phyloP scores from a whole-genome alignment of 2,888 invertebrate species.

The Rhopalosiphum nymphaeae region DNA sequence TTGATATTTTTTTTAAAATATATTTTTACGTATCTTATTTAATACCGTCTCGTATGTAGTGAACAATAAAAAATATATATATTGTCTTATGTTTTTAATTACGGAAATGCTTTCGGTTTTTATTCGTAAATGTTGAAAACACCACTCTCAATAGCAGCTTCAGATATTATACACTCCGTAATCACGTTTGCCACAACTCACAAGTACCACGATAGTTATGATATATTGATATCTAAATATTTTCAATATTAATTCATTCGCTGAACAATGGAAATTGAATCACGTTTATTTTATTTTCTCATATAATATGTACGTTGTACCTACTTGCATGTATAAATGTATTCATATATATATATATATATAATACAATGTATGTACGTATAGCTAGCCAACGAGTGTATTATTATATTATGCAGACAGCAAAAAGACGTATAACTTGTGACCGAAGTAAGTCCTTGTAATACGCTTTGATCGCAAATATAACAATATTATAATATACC shows the following conservation, averaged over 20 bases:
- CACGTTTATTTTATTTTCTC: slow-evolving; percentile 50
- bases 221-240: slow-evolving; percentile 45
- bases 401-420: slow-evolving; percentile 23
- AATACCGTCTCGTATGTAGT: not conserved
- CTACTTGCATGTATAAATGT: not conserved
- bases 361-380: not conserved
- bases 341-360: not conserved
- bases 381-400: not conserved
- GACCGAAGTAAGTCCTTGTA: slow-evolving; percentile 1
- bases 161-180: not conserved
- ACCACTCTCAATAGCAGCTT: not conserved
- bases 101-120: not conserved
- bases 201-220: not conserved
- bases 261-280: slow-evolving; percentile 49
- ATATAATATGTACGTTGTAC: not conserved
- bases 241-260: slow-evolving; percentile 38
- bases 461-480: not conserved
- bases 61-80: not conserved
- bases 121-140: not conserved
- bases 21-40: not conserved
- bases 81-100: not conserved
- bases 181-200: not conserved
- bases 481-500: not conserved
- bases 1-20: not conserved
- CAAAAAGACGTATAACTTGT: slow-evolving; percentile 17